phyloP scores from a whole-genome alignment of 1,140 invertebrate genomes.

The Drusus annulatus region DNA sequence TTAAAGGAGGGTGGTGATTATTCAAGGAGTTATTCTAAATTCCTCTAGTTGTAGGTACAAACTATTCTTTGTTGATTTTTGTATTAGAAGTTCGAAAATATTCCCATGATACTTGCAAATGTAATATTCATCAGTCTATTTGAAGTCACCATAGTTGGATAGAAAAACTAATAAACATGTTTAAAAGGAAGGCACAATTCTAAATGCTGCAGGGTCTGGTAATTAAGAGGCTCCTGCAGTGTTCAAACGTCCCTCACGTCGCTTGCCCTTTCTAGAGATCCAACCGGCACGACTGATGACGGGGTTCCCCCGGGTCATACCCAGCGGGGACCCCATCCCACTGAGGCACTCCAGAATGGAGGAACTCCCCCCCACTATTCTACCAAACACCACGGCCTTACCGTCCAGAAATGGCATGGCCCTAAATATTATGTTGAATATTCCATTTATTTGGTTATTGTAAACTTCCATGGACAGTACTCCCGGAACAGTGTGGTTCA shows the following conservation, averaged over 20 bases:
- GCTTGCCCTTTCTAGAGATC: constrained; percentile 7
- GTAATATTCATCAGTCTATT: no score
- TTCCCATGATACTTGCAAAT: no score
- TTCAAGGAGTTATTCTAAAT: no score
- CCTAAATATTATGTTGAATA: constrained; percentile 70
- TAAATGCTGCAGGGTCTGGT: no score
- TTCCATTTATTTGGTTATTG: constrained; percentile 63
- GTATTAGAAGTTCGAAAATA: no score
- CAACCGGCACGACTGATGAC: constrained; percentile 29
- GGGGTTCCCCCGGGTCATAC: constrained; percentile 28
- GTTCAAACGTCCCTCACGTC: constrained; percentile 1
- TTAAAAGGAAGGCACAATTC: no score
- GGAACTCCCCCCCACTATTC: constrained; percentile 49
- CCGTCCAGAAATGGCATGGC: constrained; percentile 67
- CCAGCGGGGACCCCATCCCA: constrained; percentile 39
- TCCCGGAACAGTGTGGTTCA: constrained; percentile 68
- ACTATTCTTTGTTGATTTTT: no score
- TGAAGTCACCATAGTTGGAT: no score
- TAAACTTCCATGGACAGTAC: constrained; percentile 67
- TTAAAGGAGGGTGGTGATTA: no score
- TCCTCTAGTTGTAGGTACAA: no score
- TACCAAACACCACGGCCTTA: constrained; percentile 68
- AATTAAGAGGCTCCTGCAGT: background rate
- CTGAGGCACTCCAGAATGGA: constrained; percentile 22
- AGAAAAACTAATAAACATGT: no score